Conservation (phyloP, 2,797 vertebrate species). For the Monodelphis domestica region DNA sequence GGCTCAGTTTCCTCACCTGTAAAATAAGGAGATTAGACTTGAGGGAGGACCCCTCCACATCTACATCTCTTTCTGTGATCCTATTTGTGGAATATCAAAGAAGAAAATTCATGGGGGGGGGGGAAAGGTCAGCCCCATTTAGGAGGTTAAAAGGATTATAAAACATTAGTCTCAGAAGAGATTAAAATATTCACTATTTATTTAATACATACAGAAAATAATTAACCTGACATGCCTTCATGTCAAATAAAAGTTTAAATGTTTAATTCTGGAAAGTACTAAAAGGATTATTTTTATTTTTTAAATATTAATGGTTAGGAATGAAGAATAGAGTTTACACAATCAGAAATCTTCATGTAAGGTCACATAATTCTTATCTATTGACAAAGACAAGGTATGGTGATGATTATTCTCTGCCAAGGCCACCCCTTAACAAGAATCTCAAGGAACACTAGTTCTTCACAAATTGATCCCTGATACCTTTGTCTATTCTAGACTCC, state of each 20-base stretch:
- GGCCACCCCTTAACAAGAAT: conserved; percentile 75
- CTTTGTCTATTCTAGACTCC: conserved; percentile 75
- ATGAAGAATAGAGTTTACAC: conserved; percentile 72
- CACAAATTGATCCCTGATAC: conserved; percentile 75
- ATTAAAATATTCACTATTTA: conserved; percentile 70
- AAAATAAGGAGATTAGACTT: not conserved
- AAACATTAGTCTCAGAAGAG: conserved; percentile 56
- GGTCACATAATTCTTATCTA: conserved; percentile 81
- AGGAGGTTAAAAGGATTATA: conserved; percentile 52
- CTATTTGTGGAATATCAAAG: not conserved
- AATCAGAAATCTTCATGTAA: conserved; percentile 64
- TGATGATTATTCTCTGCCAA: conserved; percentile 66
- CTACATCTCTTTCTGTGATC: not conserved
- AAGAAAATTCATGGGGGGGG: accelerated
- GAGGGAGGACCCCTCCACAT: not conserved
- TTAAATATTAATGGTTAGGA: conserved; percentile 80
- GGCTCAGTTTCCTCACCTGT: not conserved
- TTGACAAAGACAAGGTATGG: conserved; percentile 67
- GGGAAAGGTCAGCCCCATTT: not conserved
- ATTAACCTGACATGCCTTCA: conserved; percentile 61
- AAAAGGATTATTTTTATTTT: conserved; percentile 79
- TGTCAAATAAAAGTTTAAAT: conserved; percentile 69
- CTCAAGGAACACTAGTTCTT: conserved; percentile 70
- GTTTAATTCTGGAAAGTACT: conserved; percentile 68
- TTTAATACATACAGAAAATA: conserved; percentile 64